Conservation (phyloP, 2,797 vertebrate species). For the Myotis findleyi region DNA sequence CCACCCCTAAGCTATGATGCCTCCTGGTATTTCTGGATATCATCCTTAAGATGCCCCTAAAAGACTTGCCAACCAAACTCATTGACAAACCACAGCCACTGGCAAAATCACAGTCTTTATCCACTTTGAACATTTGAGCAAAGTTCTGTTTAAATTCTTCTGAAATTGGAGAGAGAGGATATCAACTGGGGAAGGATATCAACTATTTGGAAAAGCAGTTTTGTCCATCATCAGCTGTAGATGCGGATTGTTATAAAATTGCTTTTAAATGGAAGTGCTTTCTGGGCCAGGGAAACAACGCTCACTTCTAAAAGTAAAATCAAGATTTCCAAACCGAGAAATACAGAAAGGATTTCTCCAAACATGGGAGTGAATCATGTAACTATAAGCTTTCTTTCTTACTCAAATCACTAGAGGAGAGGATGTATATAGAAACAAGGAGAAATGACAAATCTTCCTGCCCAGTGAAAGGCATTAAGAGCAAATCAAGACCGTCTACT, state of each 20-base stretch:
- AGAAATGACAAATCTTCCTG: slow-evolving; percentile 27
- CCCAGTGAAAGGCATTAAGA: not conserved
- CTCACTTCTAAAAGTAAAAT: not conserved
- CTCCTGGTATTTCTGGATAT: not conserved
- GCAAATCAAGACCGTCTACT: not conserved
- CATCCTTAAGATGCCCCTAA: not conserved
- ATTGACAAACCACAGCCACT: not conserved
- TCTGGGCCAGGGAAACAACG: slow-evolving; percentile 24
- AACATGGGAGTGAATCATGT: not conserved
- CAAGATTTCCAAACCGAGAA: slow-evolving; percentile 15
- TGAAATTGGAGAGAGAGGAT: not conserved
- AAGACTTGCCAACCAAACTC: not conserved
- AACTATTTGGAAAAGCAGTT: not conserved
- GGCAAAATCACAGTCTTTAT: slow-evolving; percentile 32
- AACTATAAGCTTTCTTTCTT: not conserved
- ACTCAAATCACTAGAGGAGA: not conserved
- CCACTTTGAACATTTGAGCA: not conserved
- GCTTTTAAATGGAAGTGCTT: slow-evolving; percentile 51
- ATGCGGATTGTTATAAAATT: slow-evolving; percentile 50
- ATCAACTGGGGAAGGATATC: slow-evolving; percentile 2
- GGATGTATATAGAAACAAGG: not conserved
- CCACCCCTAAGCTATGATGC: not conserved
- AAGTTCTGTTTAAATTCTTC: slow-evolving; percentile 48
- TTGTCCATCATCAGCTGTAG: not conserved
- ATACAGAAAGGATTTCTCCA: not conserved